Percentiles rank a stretch among this genome's conserved stretches.
Conservation (phyloP, 2,888 invertebrate genomes). For the Agrilus mali region DNA sequence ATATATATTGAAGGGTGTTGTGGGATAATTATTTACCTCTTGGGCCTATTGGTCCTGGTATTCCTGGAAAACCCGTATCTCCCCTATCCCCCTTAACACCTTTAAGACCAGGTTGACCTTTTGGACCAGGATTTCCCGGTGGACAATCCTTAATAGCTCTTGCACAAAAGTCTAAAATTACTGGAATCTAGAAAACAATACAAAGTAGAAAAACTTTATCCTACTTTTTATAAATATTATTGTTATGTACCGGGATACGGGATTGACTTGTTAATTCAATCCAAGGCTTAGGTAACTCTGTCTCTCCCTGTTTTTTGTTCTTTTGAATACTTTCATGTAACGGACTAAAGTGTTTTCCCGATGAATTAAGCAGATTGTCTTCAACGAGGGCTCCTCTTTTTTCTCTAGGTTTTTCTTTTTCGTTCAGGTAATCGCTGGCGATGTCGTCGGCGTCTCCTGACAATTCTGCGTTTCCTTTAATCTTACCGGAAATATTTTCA, state of each 20-base stretch:
- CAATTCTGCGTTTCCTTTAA: no score
- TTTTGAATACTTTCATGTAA: conserved; percentile 44
- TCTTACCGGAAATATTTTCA: no score
- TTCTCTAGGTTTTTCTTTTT: conserved; percentile 1
- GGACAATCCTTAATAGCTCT: conserved; percentile 21
- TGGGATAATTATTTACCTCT: conserved; percentile 16
- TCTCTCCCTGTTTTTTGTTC: conserved; percentile 51
- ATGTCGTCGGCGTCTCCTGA: no score
- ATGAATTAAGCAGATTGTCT: conserved; percentile 22
- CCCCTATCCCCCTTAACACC: conserved; percentile 63
- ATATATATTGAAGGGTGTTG: conserved; percentile 1
- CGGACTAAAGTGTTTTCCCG: conserved; percentile 46
- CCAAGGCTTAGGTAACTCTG: conserved; percentile 67
- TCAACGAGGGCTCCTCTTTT: conserved; percentile 18
- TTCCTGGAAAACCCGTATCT: conserved; percentile 49
- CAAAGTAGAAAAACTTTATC: no score
- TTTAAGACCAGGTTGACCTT: conserved; percentile 47
- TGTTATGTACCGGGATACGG: conserved; percentile 67
- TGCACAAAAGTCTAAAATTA: no score
- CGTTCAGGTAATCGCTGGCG: no score
- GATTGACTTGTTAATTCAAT: conserved; percentile 81
- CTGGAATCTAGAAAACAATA: no score
- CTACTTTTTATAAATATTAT: no score
- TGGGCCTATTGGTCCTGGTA: conserved; percentile 46
- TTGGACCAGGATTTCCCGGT: conserved; percentile 36